These are phyloP conservation scores for Anableps anableps DNA, from an alignment of 2,797 vertebrate genomes.

Conservation along the genomic window DNA sequence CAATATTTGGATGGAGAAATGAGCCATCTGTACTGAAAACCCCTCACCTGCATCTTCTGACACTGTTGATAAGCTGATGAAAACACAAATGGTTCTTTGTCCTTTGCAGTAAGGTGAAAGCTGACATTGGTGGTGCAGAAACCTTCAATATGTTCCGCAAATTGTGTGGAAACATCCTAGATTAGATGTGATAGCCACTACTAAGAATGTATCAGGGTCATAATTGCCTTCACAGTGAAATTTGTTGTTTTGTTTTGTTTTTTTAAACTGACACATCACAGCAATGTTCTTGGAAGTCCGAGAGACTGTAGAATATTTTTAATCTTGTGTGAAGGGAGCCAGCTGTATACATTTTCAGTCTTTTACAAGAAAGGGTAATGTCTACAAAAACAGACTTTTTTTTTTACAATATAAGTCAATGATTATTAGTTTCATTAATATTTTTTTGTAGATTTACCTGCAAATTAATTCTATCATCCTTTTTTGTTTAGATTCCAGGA, in stretches of 20 bases:
- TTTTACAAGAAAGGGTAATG: background rate
- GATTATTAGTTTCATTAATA: background rate
- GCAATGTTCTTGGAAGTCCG: background rate
- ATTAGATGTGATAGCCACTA: too few species aligned
- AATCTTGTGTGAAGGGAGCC: background rate
- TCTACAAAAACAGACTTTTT: background rate
- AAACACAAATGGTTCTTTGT: background rate
- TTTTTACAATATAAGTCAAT: background rate
- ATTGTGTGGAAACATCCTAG: background rate
- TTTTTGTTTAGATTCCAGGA: conserved; percentile 85
- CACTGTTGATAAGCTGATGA: background rate
- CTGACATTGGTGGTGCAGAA: background rate
- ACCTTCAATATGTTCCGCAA: background rate
- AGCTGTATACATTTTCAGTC: background rate
- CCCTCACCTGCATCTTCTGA: background rate
- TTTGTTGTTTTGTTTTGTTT: background rate
- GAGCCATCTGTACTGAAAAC: background rate
- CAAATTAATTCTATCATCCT: conserved; percentile 4
- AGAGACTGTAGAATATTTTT: background rate
- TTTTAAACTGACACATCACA: too few species aligned
- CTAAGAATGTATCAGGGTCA: background rate
- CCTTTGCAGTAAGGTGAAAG: background rate
- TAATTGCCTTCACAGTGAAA: background rate
- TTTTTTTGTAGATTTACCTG: background rate
- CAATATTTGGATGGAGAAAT: background rate